phyloP scores from a whole-genome alignment of 1,140 invertebrate genomes.

The Calycopis cecrops region DNA sequence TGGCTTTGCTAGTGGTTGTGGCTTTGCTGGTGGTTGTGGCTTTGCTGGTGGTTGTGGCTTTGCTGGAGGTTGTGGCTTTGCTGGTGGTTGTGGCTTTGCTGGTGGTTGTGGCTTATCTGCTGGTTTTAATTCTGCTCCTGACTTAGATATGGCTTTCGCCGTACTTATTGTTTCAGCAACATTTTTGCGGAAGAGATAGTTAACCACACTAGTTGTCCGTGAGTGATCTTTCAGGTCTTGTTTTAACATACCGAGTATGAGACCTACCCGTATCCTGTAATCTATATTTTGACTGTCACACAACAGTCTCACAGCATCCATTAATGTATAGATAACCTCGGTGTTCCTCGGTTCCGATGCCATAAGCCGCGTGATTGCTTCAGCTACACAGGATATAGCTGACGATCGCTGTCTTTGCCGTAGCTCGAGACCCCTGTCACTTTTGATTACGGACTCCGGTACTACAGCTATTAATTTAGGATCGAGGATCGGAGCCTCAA shows the following conservation, averaged over 20 bases:
- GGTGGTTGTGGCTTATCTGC: not conserved
- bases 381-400: slow-evolving; percentile 5
- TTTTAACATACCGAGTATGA: slow-evolving; percentile 21
- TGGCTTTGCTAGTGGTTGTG: too few species aligned
- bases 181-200: slow-evolving; percentile 24
- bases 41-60: too few species aligned
- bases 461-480: slow-evolving; percentile 7
- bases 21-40: too few species aligned
- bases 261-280: slow-evolving; percentile 18
- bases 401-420: slow-evolving; percentile 4
- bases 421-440: slow-evolving; percentile 17
- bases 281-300: too few species aligned
- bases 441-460: slow-evolving; percentile 12
- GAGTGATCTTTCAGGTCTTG: slow-evolving; percentile 29
- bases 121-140: slow-evolving; percentile 23
- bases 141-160: slow-evolving; percentile 27
- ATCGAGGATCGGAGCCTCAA: too few species aligned
- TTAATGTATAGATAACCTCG: slow-evolving; percentile 4
- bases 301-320: too few species aligned
- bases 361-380: slow-evolving; percentile 8
- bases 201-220: slow-evolving; percentile 23
- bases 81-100: slow-evolving; percentile 10
- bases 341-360: slow-evolving; percentile 1
- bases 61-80: too few species aligned
- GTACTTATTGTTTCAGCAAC: slow-evolving; percentile 24